Percentiles rank a stretch among this genome's conserved stretches.
Conservation (phyloP, 2,797 vertebrate species). For the Gambelia wislizenii region DNA sequence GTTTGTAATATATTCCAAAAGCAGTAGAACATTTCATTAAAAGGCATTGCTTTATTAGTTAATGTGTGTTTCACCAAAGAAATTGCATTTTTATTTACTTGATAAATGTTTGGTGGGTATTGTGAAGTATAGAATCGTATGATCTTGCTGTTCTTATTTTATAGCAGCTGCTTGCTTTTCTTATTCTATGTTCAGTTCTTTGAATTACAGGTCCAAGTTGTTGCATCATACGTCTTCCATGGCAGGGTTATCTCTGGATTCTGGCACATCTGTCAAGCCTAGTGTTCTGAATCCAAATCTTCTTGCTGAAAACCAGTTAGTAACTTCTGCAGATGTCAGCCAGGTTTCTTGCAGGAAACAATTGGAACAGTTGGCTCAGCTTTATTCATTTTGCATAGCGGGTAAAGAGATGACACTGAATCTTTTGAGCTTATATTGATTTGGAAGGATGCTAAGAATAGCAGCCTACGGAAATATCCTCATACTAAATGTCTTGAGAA, state of each 20-base stretch:
- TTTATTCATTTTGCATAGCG: conserved; percentile 93
- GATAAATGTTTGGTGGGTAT: background rate
- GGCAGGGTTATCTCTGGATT: conserved; percentile 72
- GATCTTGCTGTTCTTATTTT: background rate
- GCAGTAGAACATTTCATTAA: background rate
- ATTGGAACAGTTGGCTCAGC: conserved; percentile 87
- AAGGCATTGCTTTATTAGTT: background rate
- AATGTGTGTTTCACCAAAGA: background rate
- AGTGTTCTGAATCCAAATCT: conserved; percentile 78
- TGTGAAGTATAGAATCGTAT: background rate
- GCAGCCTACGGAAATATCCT: background rate
- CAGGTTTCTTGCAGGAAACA: conserved; percentile 87
- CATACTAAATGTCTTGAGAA: background rate
- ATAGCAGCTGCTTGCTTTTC: background rate
- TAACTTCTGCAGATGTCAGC: conserved; percentile 82
- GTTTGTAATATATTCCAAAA: background rate
- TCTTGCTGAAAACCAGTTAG: conserved; percentile 80
- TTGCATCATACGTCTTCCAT: conserved; percentile 84
- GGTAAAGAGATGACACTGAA: conserved; percentile 77
- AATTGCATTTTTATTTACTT: background rate
- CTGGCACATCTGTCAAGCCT: conserved; percentile 83
- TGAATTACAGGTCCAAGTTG: conserved; percentile 86
- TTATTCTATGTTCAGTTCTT: conserved; percentile 36
- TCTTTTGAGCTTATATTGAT: background rate
- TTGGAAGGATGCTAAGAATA: background rate